Evolutionary conservation across 2,113 vertebrate genomes (phyloP).

Genomic region (Orycteropus afer): DNA sequence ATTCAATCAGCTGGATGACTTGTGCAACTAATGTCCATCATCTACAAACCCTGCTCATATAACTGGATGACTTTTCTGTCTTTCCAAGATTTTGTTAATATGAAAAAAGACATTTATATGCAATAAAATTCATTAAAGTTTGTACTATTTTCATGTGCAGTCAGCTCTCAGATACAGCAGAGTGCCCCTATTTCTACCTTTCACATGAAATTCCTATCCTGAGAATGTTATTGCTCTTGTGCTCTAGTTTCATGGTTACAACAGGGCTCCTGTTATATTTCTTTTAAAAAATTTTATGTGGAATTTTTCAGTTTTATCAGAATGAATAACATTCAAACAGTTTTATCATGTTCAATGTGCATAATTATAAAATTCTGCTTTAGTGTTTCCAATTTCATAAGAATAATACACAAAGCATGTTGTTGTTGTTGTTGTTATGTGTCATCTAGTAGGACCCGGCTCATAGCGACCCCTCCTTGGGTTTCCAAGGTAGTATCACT

Average conservation of each 20-base stretch:
- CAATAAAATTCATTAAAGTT: neutral
- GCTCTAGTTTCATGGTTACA: neutral
- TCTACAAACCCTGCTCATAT: neutral
- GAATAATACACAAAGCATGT: neutral
- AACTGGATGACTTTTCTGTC: neutral
- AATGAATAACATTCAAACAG: too few relatives aligned
- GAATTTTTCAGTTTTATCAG: neutral
- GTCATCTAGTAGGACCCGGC: too few relatives aligned
- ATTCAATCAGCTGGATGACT: neutral
- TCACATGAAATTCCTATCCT: neutral
- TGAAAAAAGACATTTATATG: neutral
- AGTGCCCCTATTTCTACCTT: neutral
- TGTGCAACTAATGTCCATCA: neutral
- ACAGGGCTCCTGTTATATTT: neutral
- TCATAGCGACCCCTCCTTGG: too few relatives aligned
- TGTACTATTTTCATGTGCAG: neutral
- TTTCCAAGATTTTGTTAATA: neutral
- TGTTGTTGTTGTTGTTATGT: conserved; percentile 14
- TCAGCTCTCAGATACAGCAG: neutral
- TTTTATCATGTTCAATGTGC: neutral
- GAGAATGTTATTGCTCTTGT: neutral
- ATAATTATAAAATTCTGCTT: neutral
- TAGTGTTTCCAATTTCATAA: neutral
- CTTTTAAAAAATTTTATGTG: neutral
- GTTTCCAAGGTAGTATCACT: too few relatives aligned